Evolutionary conservation across 1,140 invertebrate species (phyloP).

Genomic region (Holotrichia oblita): DNA sequence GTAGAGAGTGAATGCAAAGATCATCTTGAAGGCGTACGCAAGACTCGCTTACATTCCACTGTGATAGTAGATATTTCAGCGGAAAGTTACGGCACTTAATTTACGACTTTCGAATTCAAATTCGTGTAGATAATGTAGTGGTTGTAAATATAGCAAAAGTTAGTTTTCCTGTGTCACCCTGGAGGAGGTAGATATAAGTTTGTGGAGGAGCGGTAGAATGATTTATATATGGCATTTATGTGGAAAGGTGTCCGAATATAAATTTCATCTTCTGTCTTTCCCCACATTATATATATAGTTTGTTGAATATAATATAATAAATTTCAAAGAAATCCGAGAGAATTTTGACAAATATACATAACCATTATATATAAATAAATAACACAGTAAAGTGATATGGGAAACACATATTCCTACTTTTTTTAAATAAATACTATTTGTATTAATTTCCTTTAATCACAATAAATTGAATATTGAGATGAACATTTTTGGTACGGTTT

Average conservation of each 20-base stretch:
- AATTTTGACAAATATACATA: no score
- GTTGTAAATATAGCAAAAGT: slow-evolving; percentile 12
- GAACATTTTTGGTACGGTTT: no score
- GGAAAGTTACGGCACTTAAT: neutral
- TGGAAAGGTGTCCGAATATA: slow-evolving; percentile 1
- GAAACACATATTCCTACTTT: no score
- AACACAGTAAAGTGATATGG: no score
- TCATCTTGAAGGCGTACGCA: no score
- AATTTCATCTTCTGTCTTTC: neutral
- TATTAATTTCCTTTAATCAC: no score
- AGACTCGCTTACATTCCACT: neutral
- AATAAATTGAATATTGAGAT: no score
- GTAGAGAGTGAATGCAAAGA: no score
- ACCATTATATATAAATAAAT: no score
- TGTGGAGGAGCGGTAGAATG: neutral
- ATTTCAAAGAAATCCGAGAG: no score
- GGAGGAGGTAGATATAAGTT: neutral
- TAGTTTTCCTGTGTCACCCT: neutral
- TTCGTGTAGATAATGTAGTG: neutral
- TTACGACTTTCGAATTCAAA: slow-evolving; percentile 13
- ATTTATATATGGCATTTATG: slow-evolving; percentile 3
- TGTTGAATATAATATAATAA: no score
- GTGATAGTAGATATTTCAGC: slow-evolving; percentile 1
- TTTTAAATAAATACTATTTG: no score
- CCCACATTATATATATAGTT: neutral